These are phyloP conservation scores for Drosophila lutescens DNA, from an alignment of 2,888 invertebrate species.

Conservation along the genomic window DNA sequence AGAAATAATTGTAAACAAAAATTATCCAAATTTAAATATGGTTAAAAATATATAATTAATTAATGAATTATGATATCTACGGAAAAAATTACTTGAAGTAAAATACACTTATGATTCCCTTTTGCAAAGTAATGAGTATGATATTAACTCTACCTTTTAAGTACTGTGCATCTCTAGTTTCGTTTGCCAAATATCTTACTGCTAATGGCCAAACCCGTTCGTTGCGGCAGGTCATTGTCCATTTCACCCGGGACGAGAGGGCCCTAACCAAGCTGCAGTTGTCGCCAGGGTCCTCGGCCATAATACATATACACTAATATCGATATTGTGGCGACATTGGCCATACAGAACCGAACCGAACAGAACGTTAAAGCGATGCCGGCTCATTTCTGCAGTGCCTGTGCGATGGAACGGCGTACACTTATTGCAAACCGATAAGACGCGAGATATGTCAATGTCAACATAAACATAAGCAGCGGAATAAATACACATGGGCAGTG, in stretches of 20 bases:
- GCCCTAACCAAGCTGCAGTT: constrained; percentile 15
- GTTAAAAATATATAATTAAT: neutral
- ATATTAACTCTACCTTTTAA: too few relatives aligned
- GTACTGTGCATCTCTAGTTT: constrained; percentile 2
- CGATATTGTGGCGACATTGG: constrained; percentile 24
- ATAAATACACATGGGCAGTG: constrained; percentile 61
- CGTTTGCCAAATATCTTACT: constrained; percentile 14
- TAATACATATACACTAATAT: neutral
- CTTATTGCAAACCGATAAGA: constrained; percentile 57
- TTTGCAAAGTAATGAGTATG: too few relatives aligned
- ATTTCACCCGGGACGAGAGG: constrained; percentile 16
- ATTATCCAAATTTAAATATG: neutral
- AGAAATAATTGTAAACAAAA: too few relatives aligned
- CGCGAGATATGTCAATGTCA: constrained; percentile 47
- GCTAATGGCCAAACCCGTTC: constrained; percentile 23
- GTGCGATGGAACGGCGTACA: constrained; percentile 48
- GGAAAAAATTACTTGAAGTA: too few relatives aligned
- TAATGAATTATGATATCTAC: too few relatives aligned
- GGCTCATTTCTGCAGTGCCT: constrained; percentile 27
- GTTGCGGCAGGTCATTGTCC: constrained; percentile 40
- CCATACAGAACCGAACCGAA: neutral
- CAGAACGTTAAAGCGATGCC: constrained; percentile 31
- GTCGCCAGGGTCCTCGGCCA: constrained; percentile 29
- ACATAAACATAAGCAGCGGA: constrained; percentile 52
- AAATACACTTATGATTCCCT: too few relatives aligned